A percentile compares a stretch with the other conserved stretches of the same genome.
Conservation (phyloP, 2,797 vertebrate species). For the Gorsachius magnificus region DNA sequence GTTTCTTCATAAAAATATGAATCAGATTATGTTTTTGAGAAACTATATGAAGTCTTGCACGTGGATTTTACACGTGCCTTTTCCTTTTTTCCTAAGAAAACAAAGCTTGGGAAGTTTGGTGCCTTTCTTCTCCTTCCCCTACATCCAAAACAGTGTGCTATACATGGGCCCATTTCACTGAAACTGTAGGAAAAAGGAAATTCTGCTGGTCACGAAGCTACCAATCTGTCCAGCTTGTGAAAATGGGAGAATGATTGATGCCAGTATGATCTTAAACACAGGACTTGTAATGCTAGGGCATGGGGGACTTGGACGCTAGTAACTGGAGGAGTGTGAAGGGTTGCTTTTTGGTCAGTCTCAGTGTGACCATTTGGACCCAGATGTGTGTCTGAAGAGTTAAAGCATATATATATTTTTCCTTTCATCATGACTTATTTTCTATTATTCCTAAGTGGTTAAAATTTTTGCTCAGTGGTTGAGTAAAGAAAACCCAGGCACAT, state of each 20-base stretch:
- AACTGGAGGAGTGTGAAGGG: background rate
- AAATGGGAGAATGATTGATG: background rate
- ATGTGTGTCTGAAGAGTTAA: background rate
- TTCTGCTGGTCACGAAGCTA: background rate
- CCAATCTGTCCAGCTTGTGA: background rate
- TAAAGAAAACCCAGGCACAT: background rate
- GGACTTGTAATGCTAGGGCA: background rate
- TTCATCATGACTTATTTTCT: background rate
- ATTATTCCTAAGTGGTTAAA: background rate
- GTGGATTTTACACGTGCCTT: background rate
- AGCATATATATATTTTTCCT: background rate
- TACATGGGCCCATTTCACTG: background rate
- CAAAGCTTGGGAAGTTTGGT: background rate
- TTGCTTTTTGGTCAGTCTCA: background rate
- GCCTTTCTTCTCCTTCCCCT: background rate
- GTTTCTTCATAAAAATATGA: background rate
- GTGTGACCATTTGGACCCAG: background rate
- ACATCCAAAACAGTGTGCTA: background rate
- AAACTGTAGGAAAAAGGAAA: background rate
- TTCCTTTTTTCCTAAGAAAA: background rate
- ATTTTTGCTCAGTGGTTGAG: background rate
- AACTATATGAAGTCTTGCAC: background rate
- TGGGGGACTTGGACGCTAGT: background rate
- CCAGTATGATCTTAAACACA: background rate
- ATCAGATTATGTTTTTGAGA: background rate